phyloP scores from a whole-genome alignment of 2,113 vertebrate genomes.

The Paradoxurus hermaphroditus region DNA sequence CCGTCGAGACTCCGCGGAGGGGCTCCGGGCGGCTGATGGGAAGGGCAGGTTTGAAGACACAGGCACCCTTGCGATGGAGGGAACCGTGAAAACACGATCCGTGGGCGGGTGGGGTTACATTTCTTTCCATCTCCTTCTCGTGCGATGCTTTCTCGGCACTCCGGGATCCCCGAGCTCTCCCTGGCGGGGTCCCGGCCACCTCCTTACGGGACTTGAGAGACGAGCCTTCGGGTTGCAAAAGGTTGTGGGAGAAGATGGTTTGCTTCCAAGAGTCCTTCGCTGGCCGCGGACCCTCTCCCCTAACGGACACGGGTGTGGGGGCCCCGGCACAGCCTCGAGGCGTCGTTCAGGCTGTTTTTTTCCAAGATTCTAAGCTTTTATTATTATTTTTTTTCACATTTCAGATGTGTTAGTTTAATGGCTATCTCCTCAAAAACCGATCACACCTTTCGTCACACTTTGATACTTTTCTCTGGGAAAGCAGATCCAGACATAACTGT shows the following conservation, averaged over 20 bases:
- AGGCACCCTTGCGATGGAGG: rapidly evolving
- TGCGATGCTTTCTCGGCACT: neutral
- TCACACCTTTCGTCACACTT: neutral
- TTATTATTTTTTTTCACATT: neutral
- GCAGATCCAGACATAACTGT: neutral
- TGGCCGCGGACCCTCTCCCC: neutral
- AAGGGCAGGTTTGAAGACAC: neutral
- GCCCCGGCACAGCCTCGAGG: neutral
- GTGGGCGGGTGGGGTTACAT: neutral
- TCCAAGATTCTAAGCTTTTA: neutral
- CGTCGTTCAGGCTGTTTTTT: neutral
- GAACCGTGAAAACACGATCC: neutral
- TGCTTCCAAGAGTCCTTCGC: neutral
- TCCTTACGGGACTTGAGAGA: neutral
- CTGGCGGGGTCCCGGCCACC: neutral
- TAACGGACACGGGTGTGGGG: rapidly evolving
- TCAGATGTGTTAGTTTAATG: neutral
- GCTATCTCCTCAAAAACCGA: neutral
- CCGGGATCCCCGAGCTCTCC: neutral
- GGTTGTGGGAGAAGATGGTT: neutral
- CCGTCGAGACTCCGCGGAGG: no score
- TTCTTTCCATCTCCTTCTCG: neutral
- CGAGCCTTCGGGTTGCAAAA: neutral
- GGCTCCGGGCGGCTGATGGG: no score
- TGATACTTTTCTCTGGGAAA: neutral